These are phyloP conservation scores for Xiphophorus couchianus DNA, from an alignment of 2,113 vertebrate genomes.

Conservation along the genomic window DNA sequence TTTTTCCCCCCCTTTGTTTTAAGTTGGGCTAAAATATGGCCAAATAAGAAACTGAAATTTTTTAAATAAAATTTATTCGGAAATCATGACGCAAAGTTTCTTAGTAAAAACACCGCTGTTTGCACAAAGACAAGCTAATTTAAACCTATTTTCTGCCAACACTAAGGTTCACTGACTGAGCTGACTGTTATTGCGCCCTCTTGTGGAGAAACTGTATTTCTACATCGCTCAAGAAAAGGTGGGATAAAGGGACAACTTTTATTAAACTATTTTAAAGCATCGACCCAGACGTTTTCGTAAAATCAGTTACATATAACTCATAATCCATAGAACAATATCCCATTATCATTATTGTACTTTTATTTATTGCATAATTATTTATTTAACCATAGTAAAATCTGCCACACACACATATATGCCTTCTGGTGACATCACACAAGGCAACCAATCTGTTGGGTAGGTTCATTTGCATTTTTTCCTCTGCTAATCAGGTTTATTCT, in stretches of 20 bases:
- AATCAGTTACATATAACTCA: not conserved
- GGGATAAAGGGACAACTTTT: not conserved
- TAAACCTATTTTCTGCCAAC: not conserved
- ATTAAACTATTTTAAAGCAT: too few species aligned
- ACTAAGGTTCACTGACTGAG: not conserved
- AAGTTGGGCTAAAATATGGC: not conserved
- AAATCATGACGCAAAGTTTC: not conserved
- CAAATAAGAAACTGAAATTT: not conserved
- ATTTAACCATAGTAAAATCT: not conserved
- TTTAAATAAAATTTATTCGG: constrained; percentile 7
- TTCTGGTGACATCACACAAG: too few species aligned
- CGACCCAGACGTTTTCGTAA: too few species aligned
- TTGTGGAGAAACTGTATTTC: constrained; percentile 39
- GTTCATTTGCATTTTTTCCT: too few species aligned
- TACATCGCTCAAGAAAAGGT: not conserved
- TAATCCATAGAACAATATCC: not conserved
- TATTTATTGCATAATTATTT: not conserved
- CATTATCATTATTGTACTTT: not conserved
- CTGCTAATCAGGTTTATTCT: too few species aligned
- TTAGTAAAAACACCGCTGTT: not conserved
- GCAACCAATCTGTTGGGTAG: too few species aligned
- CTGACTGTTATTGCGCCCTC: constrained; percentile 47
- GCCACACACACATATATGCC: too few species aligned
- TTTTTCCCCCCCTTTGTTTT: not conserved
- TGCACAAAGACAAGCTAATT: not conserved